A percentile compares a stretch with the other conserved stretches of the same genome.
These are phyloP conservation scores for Apodemia duryi DNA, from an alignment of 2,888 invertebrate species.

Conservation along the genomic window DNA sequence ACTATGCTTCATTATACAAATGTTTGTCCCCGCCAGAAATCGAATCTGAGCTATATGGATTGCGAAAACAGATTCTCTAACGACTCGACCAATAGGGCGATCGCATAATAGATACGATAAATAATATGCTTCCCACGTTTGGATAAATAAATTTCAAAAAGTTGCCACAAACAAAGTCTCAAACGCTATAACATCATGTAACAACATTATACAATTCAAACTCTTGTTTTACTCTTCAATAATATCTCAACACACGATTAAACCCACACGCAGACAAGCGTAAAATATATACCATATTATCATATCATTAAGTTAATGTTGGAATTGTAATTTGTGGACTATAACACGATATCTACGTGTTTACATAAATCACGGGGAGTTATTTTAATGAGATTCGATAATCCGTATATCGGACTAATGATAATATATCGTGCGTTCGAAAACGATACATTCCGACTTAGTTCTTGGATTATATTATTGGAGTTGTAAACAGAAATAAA, in stretches of 20 bases:
- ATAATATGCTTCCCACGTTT: too few relatives aligned
- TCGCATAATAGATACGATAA: too few relatives aligned
- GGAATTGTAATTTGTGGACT: slow-evolving; percentile 35
- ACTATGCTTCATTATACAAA: too few relatives aligned
- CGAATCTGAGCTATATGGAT: too few relatives aligned
- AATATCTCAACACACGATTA: slow-evolving; percentile 12
- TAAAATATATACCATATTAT: slow-evolving; percentile 24
- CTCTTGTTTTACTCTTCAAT: background rate
- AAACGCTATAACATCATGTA: too few relatives aligned
- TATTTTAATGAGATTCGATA: slow-evolving; percentile 39
- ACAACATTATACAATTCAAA: too few relatives aligned
- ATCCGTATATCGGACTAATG: slow-evolving; percentile 38
- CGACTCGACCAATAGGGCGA: too few relatives aligned
- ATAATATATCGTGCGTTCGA: slow-evolving; percentile 34
- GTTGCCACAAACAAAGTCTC: too few relatives aligned
- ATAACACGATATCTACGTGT: slow-evolving; percentile 30
- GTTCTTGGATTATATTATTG: slow-evolving; percentile 10
- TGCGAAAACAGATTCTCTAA: too few relatives aligned
- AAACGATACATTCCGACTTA: background rate
- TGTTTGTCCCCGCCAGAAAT: too few relatives aligned
- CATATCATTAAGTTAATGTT: slow-evolving; percentile 33
- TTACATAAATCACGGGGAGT: slow-evolving; percentile 36
- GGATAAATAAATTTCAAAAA: too few relatives aligned
- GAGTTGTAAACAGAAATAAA: background rate
- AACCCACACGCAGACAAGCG: slow-evolving; percentile 12